phyloP scores from a whole-genome alignment of 2,888 invertebrate genomes.

The Pterostichus niger region DNA sequence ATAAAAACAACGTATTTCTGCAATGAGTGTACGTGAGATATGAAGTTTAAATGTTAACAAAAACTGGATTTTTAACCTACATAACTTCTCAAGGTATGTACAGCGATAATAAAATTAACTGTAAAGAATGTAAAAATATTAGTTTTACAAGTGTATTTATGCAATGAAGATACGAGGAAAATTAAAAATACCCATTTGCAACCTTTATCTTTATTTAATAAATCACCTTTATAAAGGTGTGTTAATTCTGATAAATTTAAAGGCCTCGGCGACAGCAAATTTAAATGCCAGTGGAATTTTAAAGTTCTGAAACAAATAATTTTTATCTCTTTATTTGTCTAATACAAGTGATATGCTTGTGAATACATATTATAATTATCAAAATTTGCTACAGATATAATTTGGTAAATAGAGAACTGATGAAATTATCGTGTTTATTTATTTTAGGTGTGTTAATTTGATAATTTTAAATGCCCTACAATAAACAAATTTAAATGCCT shows the following conservation, averaged over 20 bases:
- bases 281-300: slow-evolving; percentile 52
- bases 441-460: slow-evolving; percentile 49
- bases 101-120: slow-evolving; percentile 35
- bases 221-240: slow-evolving; percentile 47
- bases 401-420: slow-evolving; percentile 37
- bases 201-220: slow-evolving; percentile 57
- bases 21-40: slow-evolving; percentile 19
- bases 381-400: slow-evolving; percentile 46
- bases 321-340: slow-evolving; percentile 47
- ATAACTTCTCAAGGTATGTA: slow-evolving; percentile 40
- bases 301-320: slow-evolving; percentile 51
- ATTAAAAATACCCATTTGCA: slow-evolving; percentile 44
- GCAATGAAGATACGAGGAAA: slow-evolving; percentile 27
- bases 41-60: slow-evolving; percentile 35
- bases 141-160: slow-evolving; percentile 33
- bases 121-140: slow-evolving; percentile 25
- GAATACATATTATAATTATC: slow-evolving; percentile 27
- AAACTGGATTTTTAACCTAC: slow-evolving; percentile 48
- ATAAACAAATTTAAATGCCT: slow-evolving; percentile 36
- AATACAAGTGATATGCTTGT: slow-evolving; percentile 16
- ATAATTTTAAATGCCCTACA: slow-evolving; percentile 39
- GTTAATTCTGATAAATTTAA: slow-evolving; percentile 60
- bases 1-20: slow-evolving; percentile 26
- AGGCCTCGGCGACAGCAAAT: slow-evolving; percentile 51
- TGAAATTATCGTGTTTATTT: slow-evolving; percentile 26